phyloP scores from a whole-genome alignment of 2,113 vertebrate species.

The Syngnathus typhle region DNA sequence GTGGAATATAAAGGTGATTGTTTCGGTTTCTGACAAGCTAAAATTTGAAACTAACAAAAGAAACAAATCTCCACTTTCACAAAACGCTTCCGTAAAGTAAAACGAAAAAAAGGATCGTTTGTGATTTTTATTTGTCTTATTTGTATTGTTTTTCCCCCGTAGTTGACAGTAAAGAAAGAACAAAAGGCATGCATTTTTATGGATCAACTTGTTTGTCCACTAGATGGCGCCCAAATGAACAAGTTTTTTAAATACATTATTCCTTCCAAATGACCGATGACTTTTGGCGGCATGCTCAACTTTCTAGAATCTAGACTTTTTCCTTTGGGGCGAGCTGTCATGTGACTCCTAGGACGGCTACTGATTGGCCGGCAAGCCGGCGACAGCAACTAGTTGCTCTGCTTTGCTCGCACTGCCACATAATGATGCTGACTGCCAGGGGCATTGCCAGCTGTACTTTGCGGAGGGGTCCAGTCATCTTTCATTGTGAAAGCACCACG shows the following conservation, averaged over 20 bases:
- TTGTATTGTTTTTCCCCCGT: neutral
- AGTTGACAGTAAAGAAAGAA: neutral
- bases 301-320: constrained; percentile 81
- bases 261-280: constrained; percentile 54
- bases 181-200: too few relatives aligned
- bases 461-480: neutral
- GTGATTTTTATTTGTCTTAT: neutral
- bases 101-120: neutral
- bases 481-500: constrained; percentile 1
- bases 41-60: neutral
- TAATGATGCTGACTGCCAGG: neutral
- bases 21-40: neutral
- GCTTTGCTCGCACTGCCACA: too few relatives aligned
- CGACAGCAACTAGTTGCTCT: constrained; percentile 1
- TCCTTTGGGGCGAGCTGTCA: constrained; percentile 80
- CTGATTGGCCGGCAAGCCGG: constrained; percentile 52
- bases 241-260: too few relatives aligned
- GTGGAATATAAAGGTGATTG: neutral
- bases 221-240: neutral
- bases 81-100: neutral
- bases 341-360: constrained; percentile 47
- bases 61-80: neutral
- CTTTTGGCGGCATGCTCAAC: constrained; percentile 92
- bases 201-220: neutral
- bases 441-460: too few relatives aligned